A percentile compares a stretch with the other conserved stretches of the same genome.
Conservation (phyloP, 2,888 invertebrate species). For the Serripes groenlandicus region DNA sequence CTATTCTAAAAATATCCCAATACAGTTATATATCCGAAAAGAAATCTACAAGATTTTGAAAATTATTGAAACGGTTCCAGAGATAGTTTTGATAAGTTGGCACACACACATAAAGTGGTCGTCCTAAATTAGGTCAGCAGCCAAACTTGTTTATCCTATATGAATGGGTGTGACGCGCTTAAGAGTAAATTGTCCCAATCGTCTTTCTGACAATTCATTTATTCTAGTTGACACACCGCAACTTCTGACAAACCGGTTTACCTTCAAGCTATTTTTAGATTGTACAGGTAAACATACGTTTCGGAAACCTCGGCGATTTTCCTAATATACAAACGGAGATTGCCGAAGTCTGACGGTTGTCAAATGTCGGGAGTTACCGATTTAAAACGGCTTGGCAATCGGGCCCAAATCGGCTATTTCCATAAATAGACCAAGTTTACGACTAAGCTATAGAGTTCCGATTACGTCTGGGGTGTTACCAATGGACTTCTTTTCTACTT, state of each 20-base stretch:
- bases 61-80: conserved; percentile 17
- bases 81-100: neutral
- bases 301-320: no score
- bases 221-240: conserved; percentile 23
- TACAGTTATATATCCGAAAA: neutral
- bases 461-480: no score
- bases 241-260: conserved; percentile 65
- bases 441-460: no score
- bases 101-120: neutral
- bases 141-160: neutral
- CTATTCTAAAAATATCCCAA: no score
- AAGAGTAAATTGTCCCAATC: neutral
- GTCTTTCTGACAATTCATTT: conserved; percentile 19
- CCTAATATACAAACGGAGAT: no score
- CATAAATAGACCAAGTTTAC: no score
- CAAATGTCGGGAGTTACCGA: no score
- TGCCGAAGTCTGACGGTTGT: no score
- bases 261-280: conserved; percentile 53
- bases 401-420: no score
- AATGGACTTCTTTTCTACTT: no score
- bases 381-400: no score
- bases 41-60: no score
- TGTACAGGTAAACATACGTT: conserved; percentile 21
- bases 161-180: conserved; percentile 16
- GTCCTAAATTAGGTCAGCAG: conserved; percentile 14